Conservation (phyloP, 2,113 vertebrate genomes). For the Muntiacus reevesi region DNA sequence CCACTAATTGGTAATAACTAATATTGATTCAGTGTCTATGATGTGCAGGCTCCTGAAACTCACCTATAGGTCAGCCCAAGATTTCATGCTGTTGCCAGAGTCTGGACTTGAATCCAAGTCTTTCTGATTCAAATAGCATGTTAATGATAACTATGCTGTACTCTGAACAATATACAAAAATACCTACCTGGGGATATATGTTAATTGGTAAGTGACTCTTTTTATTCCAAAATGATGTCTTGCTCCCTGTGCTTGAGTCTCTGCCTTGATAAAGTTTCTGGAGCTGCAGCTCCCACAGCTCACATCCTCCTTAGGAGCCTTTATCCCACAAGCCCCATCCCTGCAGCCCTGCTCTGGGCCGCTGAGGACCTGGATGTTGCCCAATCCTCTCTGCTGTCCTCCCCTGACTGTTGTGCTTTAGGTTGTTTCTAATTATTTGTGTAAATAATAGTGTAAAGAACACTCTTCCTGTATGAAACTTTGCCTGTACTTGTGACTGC, state of each 20-base stretch:
- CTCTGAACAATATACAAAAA: neutral
- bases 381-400: neutral
- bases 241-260: neutral
- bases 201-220: too few species aligned
- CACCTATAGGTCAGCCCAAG: neutral
- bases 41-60: neutral
- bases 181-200: rapidly evolving
- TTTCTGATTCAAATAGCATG: rapidly evolving
- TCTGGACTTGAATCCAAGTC: neutral
- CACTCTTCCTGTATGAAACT: neutral
- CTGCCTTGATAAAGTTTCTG: neutral
- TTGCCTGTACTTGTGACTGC: neutral
- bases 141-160: neutral
- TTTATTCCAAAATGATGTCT: neutral
- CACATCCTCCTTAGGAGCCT: rapidly evolving
- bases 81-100: too few species aligned
- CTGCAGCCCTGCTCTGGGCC: too few species aligned
- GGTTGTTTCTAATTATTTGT: neutral
- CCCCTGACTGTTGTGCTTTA: rapidly evolving
- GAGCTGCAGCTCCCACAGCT: too few species aligned
- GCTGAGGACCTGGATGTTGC: neutral
- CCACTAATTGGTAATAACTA: neutral
- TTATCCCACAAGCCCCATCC: neutral
- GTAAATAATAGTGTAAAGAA: neutral
- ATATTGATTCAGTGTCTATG: rapidly evolving